Base-by-base conservation (phyloP, 2,797 vertebrate species). In the Brachyrhaphis roseni region DNA sequence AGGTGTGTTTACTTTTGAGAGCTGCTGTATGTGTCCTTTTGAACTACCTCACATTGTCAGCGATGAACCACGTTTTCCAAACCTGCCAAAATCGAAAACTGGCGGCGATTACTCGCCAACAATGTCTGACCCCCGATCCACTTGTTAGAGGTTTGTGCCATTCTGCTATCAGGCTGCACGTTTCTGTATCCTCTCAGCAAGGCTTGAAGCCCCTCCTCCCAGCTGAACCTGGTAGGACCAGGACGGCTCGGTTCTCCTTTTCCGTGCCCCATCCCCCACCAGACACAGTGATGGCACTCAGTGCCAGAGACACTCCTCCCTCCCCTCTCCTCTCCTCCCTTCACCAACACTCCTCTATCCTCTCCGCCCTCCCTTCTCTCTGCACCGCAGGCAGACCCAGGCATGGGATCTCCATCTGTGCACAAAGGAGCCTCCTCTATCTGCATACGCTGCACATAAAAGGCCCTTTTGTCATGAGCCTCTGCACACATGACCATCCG, bases 391-490 rank as follows among this genome's bases (percentile, higher is more conserved):
- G 93, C 92, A 92, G 91, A 94, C 90, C 89, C 92, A 92, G 92
- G 93, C 95, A 93, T 95, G 95, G 94, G 94, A 93, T 94, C 94
- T 93, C 93, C 93, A 92, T 95, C 93, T 95, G 93, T 90, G 91
- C 95, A 96, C 96, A 96, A 96, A 95, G 94, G 91, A 95, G 92
- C 94, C 96, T 95, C 95, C 95, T 96, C 95, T 94, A 95, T 96
- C 96, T 95, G 91, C 93, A 96, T 96, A 95, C 92, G 82, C 91
- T 94, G 95, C 86, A 93, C 95, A 96, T 96, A 96, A 96, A 96
- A 96, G 95, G 91, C 90, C 93, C 96, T 97, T 97, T 97, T 97
- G 96, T 97, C 94, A 91, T 92, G 83, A 92, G 93, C 94, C 94
- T 87, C 85, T 90, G 91, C 78, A 95, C 96, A 96, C 94, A 96